These are phyloP conservation scores for Bruchidius siliquastri DNA, from an alignment of 2,888 invertebrate genomes.

Conservation along the genomic window DNA sequence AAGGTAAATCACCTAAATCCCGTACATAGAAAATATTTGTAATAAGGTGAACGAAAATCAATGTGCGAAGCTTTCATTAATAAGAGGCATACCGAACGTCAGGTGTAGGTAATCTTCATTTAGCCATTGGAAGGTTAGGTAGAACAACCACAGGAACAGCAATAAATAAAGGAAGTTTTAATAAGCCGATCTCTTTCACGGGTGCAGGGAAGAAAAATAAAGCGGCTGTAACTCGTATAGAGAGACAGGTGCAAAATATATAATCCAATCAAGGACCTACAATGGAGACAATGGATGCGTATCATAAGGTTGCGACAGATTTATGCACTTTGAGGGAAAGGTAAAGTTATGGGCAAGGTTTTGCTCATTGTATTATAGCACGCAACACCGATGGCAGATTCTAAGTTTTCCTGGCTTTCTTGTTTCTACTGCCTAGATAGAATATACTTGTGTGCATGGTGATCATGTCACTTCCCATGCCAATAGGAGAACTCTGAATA, in stretches of 20 bases:
- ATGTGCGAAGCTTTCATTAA: neutral
- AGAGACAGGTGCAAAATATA: constrained; percentile 39
- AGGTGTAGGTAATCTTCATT: neutral
- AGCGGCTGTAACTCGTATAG: constrained; percentile 5
- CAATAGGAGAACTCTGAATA: too few species aligned
- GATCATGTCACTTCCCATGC: too few species aligned
- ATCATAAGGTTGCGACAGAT: constrained; percentile 42
- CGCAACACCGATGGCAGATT: too few species aligned
- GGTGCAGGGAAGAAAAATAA: neutral
- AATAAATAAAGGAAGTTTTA: constrained; percentile 13
- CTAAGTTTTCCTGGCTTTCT: too few species aligned
- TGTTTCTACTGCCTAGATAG: too few species aligned
- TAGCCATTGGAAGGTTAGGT: neutral
- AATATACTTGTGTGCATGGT: too few species aligned
- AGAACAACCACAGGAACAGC: neutral
- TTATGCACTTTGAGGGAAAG: constrained; percentile 30
- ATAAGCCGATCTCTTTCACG: constrained; percentile 8
- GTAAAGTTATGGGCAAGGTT: constrained; percentile 2
- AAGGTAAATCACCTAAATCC: too few species aligned
- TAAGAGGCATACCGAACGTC: neutral
- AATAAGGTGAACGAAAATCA: neutral
- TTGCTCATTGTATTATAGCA: neutral
- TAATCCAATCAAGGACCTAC: constrained; percentile 43
- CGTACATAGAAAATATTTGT: neutral
- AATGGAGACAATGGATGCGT: constrained; percentile 46